Conservation (phyloP, 2,797 vertebrate species). For the Antrozous pallidus region DNA sequence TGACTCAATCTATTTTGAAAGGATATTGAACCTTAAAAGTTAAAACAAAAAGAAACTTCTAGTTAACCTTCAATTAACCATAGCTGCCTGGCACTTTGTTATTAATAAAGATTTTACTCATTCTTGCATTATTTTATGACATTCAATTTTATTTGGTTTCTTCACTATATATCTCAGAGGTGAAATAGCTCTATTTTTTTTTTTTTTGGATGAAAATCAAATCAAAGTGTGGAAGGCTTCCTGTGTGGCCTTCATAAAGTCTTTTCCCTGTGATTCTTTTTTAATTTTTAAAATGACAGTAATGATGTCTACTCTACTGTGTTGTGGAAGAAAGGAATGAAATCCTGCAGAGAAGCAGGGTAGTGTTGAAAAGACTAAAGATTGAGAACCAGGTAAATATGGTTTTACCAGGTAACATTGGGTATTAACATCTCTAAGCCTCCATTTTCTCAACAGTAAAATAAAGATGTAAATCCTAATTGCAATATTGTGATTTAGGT, state of each 20-base stretch:
- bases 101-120: constrained; percentile 65
- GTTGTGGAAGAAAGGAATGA: background rate
- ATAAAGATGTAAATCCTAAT: background rate
- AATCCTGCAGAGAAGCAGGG: background rate
- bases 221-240: constrained; percentile 28
- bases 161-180: constrained; percentile 63
- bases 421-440: background rate
- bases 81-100: constrained; percentile 12
- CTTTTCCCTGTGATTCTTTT: constrained; percentile 34
- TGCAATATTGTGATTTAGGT: background rate
- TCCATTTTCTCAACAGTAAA: background rate
- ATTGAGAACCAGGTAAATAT: background rate
- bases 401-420: background rate
- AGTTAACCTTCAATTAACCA: constrained; percentile 68
- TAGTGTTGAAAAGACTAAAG: background rate
- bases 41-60: constrained; percentile 56
- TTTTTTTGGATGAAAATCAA: constrained; percentile 55
- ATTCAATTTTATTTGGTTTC: constrained; percentile 68
- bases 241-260: constrained; percentile 60
- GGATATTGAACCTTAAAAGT: constrained; percentile 43
- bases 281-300: constrained; percentile 49
- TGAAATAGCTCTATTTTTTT: constrained; percentile 60
- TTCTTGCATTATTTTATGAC: constrained; percentile 63
- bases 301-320: background rate
- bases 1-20: constrained; percentile 57